Evolutionary conservation across 2,797 vertebrate genomes (phyloP), one percentile per base, ranked within the genome.

Genomic region (Eospalax fontanierii): DNA sequence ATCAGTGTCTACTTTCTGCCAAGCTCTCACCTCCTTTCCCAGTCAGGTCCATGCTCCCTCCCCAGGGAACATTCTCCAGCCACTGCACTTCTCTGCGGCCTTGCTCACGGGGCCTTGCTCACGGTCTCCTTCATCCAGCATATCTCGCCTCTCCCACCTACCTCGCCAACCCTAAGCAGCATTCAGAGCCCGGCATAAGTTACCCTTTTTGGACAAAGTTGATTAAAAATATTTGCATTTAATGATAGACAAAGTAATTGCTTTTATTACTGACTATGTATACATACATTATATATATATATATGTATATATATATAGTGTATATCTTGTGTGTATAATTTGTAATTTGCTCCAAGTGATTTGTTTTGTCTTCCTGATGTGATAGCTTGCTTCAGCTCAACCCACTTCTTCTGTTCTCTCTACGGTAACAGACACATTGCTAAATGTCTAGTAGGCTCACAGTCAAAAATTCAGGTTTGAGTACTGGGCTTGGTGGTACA

Each of bases 221-320:
- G 68, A 78, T 85, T 87, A 85, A 50, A 91, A 68, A 40, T 46
- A 73, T 74, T 93, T 95, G 84, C 40, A 92, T 46, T 70, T 54
- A 28, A 43, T n/a, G 59, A 18, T 10, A 76, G 35, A 74, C 81
- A 10, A 65, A 68, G 18, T 88, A 24, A 33, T 26, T 81, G 21
- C 30, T 46, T 65, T 43, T 79, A 75, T 73, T 71, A 43, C 10
- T 57, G 16, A 24, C 26, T 24, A 8, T n/a, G 6, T 6, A 0
- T 76, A 26, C 50, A 15, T 19, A 24, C 6, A 50, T 50, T 59
- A 4, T 80, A 8, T 43, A 7, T 65, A 19, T 26, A 3, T 63
- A 15, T 50, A 1, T 35, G 16, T 87, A 14, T 80, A 2, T 66
- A 4, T 61, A 6, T 75, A 28, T 16, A 35, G 9, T 83, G 22